Evolutionary conservation across 30 jellyfish, hydroid and myxozoan species (phyloP).

Genomic region (Calvadosia cruxmelitensis): DNA sequence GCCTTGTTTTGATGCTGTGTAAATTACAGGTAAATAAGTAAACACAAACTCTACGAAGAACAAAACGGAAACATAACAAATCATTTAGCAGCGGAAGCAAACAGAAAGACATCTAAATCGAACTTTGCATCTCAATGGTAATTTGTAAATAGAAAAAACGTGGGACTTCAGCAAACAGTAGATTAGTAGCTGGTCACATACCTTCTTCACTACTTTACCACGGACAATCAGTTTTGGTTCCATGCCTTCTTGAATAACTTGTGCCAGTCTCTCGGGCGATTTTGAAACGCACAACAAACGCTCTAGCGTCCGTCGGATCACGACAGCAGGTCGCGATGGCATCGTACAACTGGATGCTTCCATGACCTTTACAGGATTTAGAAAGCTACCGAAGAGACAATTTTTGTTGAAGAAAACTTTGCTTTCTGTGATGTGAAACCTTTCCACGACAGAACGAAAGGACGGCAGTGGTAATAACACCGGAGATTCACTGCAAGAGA

Average conservation of each 20-base stretch:
- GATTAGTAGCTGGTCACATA: constrained; percentile 6
- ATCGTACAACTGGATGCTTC: not conserved
- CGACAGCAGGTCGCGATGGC: not conserved
- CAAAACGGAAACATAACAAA: not conserved
- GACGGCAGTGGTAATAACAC: constrained; percentile 14
- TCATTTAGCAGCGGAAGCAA: not conserved
- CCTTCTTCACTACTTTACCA: constrained; percentile 78
- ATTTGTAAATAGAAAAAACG: too few relatives aligned
- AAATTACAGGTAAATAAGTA: too few relatives aligned
- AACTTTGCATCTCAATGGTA: too few relatives aligned
- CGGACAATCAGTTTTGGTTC: not conserved
- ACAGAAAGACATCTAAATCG: constrained; percentile 2
- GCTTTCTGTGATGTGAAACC: constrained; percentile 24
- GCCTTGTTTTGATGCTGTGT: too few relatives aligned
- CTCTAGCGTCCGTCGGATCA: not conserved
- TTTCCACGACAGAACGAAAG: constrained; percentile 36
- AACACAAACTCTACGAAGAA: too few relatives aligned
- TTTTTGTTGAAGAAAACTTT: constrained; percentile 58
- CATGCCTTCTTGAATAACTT: not conserved
- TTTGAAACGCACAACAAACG: not conserved
- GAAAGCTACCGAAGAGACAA: constrained; percentile 52
- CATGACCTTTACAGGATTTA: constrained; percentile 53
- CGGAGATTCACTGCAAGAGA: not conserved
- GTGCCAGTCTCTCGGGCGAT: not conserved
- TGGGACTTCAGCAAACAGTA: too few relatives aligned